A percentile compares a stretch with the other conserved stretches of the same genome.
Evolutionary conservation across 1,140 invertebrate genomes (phyloP).

Genomic region (Aphaenogaster floridana): DNA sequence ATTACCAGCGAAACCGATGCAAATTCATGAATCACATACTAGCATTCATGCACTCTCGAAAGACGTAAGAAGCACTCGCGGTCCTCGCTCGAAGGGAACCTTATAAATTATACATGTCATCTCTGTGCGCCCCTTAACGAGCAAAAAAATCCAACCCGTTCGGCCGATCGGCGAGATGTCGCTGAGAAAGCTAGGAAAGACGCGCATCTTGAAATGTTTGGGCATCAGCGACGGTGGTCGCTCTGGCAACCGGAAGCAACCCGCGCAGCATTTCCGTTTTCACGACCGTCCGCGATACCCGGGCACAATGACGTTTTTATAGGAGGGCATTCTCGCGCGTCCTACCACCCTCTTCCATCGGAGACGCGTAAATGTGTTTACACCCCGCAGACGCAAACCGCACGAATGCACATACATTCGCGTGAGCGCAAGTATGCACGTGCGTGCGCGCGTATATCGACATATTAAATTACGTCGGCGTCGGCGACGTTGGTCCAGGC

Average conservation of each 20-base stretch:
- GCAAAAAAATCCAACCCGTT: conserved; percentile 35
- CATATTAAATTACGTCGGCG: conserved; percentile 76
- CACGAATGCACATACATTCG: not conserved
- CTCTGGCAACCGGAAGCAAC: conserved; percentile 48
- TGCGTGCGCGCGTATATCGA: conserved; percentile 47
- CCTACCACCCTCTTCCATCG: conserved; percentile 1
- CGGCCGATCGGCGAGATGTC: conserved; percentile 15
- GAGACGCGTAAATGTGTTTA: conserved; percentile 59
- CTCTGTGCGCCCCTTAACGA: conserved; percentile 35
- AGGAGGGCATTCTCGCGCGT: conserved; percentile 50
- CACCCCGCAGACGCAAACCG: not conserved
- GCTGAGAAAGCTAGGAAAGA: conserved; percentile 7
- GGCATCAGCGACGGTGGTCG: not conserved
- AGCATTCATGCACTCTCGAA: conserved; percentile 40
- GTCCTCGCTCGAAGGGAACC: not conserved
- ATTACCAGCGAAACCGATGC: conserved; percentile 50
- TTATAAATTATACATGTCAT: conserved; percentile 61
- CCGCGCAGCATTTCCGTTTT: conserved; percentile 51
- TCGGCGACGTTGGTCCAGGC: conserved; percentile 63
- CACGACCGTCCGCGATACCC: conserved; percentile 37
- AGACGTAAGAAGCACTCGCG: conserved; percentile 28
- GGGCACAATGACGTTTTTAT: conserved; percentile 61
- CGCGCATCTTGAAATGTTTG: conserved; percentile 11
- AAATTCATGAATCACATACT: conserved; percentile 53
- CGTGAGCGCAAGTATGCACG: conserved; percentile 15